Base-by-base conservation (phyloP, 2,888 invertebrate species). In the Stenotaenia linearis region DNA sequence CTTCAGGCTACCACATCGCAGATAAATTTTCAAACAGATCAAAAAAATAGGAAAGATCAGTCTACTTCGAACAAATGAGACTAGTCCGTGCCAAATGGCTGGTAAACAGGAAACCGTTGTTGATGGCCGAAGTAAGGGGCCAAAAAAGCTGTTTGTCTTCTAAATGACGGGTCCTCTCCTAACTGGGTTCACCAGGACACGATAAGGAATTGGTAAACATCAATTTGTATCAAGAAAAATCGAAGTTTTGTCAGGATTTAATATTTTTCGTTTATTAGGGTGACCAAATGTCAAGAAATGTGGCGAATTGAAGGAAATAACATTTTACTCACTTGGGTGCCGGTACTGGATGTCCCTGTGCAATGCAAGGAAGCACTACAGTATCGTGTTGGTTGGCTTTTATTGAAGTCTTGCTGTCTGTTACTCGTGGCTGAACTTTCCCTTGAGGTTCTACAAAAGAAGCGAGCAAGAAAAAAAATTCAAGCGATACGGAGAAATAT, bases 301-400 rank as follows among this genome's bases (percentile, higher is more conserved):
- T 45, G 45, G 45, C n/a, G 25, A 61, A 61, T 23, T 21, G 61
- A 28, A 61, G 25, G 61, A 9, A 45, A 45, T 18, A 45, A 45
- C 21, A 75, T 75, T 18, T 75, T 28, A 79, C 79, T 74, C 40
- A 79, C 79, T 79, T 91, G 89, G 90, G 91, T 81, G 90, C 85
- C 83, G 92, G 92, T 83, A 92, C 90, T 74, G 93, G 93, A 88
- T 89, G 91, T 6, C 90, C 91, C 86, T 92, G 92, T 77, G 91
- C 91, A 84, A 91, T 90, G 85, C 92, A 92, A 78, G 91, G 86
- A 80, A 92, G 85, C 18, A 89, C 89, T 84, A 91, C 88, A 84
- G 89, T 69, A 74, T 79, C 79, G 15, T 74, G 35, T 74, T 79
- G 79, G 30, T 74, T 79, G 15, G 79, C 79, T 74, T 79, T 79